Conservation (phyloP, 2,113 vertebrate species). For the Boulengeromyrus knoepffleri region DNA sequence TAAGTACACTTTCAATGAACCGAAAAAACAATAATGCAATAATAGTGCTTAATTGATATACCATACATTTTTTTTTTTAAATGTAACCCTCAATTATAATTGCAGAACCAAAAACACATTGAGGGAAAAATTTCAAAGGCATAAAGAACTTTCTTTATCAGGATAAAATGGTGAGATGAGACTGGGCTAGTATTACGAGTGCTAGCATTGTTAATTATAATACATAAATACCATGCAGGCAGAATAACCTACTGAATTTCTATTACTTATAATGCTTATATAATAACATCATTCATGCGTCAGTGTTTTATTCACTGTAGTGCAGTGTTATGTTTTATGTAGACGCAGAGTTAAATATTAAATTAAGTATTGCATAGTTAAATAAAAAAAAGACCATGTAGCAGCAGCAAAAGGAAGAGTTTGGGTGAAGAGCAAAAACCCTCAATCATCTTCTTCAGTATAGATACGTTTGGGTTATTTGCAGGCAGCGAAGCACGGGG, state of each 20-base stretch:
- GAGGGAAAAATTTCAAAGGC: background rate
- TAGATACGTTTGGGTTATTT: background rate
- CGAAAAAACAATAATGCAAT: background rate
- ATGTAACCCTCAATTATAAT: background rate
- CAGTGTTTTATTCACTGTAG: background rate
- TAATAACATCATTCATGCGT: background rate
- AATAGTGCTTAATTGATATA: background rate
- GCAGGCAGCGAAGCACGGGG: background rate
- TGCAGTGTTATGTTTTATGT: background rate
- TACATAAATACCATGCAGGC: background rate
- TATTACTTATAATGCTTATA: background rate
- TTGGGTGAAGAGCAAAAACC: background rate
- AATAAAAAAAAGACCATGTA: background rate
- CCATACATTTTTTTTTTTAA: background rate
- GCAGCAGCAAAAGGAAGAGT: background rate
- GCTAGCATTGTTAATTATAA: background rate
- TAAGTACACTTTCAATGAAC: background rate
- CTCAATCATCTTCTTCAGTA: background rate
- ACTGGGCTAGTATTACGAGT: background rate
- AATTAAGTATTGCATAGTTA: background rate
- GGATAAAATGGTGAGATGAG: background rate
- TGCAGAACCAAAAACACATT: background rate
- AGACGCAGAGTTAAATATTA: background rate
- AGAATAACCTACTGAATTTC: background rate
- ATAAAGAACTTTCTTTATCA: background rate